Percentiles rank a stretch among this genome's conserved stretches.
phyloP scores from a whole-genome alignment of 2,113 vertebrate genomes.

The Entomyzon cyanotis region DNA sequence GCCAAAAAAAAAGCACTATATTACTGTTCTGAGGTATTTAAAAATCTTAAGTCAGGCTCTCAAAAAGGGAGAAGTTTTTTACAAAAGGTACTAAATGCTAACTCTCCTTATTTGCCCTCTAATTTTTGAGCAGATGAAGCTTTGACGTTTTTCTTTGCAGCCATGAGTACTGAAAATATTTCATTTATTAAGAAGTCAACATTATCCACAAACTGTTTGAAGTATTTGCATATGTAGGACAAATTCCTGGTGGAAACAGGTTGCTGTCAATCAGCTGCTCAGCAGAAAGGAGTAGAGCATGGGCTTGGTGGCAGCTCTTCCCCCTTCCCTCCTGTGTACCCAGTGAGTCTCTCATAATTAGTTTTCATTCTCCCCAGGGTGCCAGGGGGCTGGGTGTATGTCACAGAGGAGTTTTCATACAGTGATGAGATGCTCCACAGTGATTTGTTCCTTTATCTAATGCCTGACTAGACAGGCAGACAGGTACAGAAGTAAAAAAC shows the following conservation, averaged over 20 bases:
- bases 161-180: background rate
- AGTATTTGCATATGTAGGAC: background rate
- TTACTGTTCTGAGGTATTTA: background rate
- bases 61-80: background rate
- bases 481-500: background rate
- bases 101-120: background rate
- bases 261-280: background rate
- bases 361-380: background rate
- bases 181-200: background rate
- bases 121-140: background rate
- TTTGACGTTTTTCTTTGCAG: background rate
- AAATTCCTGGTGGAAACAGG: background rate
- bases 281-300: background rate
- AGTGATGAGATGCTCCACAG: background rate
- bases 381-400: background rate
- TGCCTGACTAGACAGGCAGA: background rate
- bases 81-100: background rate
- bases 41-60: background rate
- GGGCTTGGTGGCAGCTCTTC: background rate
- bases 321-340: background rate
- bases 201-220: background rate
- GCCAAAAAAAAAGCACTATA: background rate
- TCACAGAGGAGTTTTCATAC: background rate
- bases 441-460: constrained; percentile 22
- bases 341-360: background rate